Conservation (phyloP, 2,113 vertebrate species). For the Emydura subglobosa region DNA sequence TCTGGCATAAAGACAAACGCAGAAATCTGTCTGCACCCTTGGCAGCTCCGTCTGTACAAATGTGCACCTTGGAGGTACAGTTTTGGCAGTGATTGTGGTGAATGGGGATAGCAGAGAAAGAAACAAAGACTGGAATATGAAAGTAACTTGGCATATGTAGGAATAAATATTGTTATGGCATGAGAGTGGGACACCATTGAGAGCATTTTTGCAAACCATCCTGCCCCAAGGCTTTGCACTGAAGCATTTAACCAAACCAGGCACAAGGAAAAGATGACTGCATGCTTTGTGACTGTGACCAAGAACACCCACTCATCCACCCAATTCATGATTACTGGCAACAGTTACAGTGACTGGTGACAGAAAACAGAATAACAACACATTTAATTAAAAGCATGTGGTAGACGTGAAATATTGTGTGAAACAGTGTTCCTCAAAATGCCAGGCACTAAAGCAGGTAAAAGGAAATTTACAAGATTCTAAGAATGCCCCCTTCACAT, state of each 20-base stretch:
- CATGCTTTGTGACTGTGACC: not conserved
- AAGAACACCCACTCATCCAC: not conserved
- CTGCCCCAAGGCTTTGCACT: not conserved
- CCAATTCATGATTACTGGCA: not conserved
- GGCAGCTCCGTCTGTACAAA: not conserved
- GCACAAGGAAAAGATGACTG: not conserved
- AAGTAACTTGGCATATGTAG: not conserved
- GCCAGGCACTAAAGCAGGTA: accelerated
- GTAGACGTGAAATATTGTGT: not conserved
- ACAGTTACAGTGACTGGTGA: not conserved
- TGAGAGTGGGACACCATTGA: not conserved
- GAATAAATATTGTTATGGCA: not conserved
- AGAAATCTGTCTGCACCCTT: not conserved
- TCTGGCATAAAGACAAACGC: not conserved
- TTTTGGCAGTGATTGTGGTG: not conserved
- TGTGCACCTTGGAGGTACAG: not conserved
- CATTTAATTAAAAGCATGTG: not conserved
- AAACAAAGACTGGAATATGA: not conserved
- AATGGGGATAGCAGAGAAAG: not conserved
- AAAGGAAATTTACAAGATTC: not conserved
- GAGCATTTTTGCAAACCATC: not conserved
- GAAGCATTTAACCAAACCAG: not conserved
- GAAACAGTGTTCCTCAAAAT: not conserved
- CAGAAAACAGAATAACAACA: not conserved
- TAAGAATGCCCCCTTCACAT: not conserved